Conservation (phyloP, 2,797 vertebrate genomes). For the Hippopotamyrus pictus region DNA sequence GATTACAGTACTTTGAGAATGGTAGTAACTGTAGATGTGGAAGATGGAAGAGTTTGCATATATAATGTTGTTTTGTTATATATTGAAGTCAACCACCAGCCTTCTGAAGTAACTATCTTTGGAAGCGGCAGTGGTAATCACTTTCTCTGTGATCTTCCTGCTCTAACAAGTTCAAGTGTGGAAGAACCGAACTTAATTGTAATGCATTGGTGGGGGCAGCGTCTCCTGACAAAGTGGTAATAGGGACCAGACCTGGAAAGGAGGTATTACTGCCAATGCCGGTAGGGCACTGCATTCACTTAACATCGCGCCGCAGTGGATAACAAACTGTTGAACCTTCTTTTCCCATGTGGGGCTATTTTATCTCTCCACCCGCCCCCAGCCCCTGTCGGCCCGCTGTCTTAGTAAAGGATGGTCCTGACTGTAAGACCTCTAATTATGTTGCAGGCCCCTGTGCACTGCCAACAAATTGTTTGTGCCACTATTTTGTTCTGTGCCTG, state of each 20-base stretch:
- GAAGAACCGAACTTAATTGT: background rate
- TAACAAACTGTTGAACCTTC: constrained; percentile 57
- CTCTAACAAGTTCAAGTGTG: background rate
- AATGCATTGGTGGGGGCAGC: background rate
- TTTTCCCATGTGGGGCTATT: constrained; percentile 58
- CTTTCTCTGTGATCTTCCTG: background rate
- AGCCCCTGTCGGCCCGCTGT: constrained; percentile 45
- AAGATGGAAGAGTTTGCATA: background rate
- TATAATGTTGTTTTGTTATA: background rate
- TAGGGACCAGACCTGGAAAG: constrained; percentile 3
- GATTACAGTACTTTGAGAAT: background rate
- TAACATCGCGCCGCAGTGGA: constrained; percentile 55
- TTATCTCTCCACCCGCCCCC: constrained; percentile 49
- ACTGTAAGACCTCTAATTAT: constrained; percentile 66
- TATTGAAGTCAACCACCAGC: background rate
- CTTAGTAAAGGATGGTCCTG: constrained; percentile 63
- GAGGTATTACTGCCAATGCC: constrained; percentile 11
- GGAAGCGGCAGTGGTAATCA: background rate
- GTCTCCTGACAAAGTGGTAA: background rate
- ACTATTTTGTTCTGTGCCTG: constrained; percentile 33
- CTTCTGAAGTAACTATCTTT: background rate
- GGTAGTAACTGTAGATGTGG: background rate
- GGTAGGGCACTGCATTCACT: constrained; percentile 58
- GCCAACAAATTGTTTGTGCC: constrained; percentile 27
- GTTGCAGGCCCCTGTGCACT: constrained; percentile 54